phyloP scores from a whole-genome alignment of 2,888 invertebrate genomes.

The Oscheius sp. region DNA sequence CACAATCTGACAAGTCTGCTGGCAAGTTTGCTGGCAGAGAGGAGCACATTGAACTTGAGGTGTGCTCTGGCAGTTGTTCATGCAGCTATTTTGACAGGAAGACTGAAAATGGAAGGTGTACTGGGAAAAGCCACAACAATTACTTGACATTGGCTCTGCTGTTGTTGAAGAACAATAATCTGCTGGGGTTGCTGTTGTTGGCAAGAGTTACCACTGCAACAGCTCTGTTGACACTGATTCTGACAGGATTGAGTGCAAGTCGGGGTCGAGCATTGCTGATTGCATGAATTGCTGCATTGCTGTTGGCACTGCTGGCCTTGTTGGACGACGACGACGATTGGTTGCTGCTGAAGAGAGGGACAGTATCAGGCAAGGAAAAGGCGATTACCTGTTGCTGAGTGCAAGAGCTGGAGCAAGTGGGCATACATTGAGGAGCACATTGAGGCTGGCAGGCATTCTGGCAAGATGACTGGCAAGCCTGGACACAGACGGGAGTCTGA shows the following conservation, averaged over 20 bases:
- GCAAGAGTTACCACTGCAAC: slow-evolving; percentile 1
- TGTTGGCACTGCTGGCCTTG: slow-evolving; percentile 55
- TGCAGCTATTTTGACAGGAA: slow-evolving; percentile 56
- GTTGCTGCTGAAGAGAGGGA: slow-evolving; percentile 37
- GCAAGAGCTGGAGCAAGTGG: slow-evolving; percentile 45
- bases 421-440: slow-evolving; percentile 49
- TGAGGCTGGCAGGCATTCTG: slow-evolving; percentile 38
- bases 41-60: slow-evolving; percentile 60
- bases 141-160: slow-evolving; percentile 47
- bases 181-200: slow-evolving; percentile 39
- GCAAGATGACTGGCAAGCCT: slow-evolving; percentile 55
- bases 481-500: slow-evolving; percentile 54
- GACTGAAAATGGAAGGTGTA: too few relatives aligned
- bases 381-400: slow-evolving; percentile 15
- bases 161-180: slow-evolving; percentile 57
- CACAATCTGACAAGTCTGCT: slow-evolving; percentile 63
- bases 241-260: neutral
- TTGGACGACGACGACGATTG: slow-evolving; percentile 56
- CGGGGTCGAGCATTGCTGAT: neutral
- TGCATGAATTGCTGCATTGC: slow-evolving; percentile 40
- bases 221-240: slow-evolving; percentile 1
- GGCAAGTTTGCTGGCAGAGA: slow-evolving; percentile 61
- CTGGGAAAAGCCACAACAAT: too few relatives aligned
- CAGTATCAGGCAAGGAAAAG: neutral
- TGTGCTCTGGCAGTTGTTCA: slow-evolving; percentile 58